Percentiles rank a stretch among this genome's conserved stretches.
These are phyloP conservation scores for Psammodynastes pulverulentus DNA, from an alignment of 2,113 vertebrate species.

Conservation along the genomic window DNA sequence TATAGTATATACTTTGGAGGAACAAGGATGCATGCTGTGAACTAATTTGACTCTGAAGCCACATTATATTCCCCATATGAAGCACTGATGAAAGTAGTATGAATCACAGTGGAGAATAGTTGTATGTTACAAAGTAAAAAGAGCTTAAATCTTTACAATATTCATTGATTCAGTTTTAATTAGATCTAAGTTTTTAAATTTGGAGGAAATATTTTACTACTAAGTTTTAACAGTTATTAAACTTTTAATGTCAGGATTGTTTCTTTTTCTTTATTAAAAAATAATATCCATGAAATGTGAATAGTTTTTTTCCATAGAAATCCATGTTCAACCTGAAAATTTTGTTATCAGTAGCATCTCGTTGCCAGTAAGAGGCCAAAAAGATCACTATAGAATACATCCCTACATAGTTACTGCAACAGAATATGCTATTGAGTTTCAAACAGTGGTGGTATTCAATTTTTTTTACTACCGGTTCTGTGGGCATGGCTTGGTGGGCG, in stretches of 20 bases:
- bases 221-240: neutral
- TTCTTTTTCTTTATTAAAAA: neutral
- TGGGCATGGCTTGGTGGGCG: no score
- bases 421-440: neutral
- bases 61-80: neutral
- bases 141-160: neutral
- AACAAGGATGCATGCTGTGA: neutral
- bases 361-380: neutral
- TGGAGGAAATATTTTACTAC: neutral
- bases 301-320: neutral
- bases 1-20: neutral
- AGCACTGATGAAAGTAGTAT: neutral
- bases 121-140: neutral
- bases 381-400: neutral
- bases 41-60: neutral
- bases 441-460: no score
- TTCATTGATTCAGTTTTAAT: neutral
- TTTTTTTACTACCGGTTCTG: no score
- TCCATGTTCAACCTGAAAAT: neutral
- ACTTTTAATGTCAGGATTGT: neutral
- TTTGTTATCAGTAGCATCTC: neutral
- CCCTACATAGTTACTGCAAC: neutral
- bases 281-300: neutral
- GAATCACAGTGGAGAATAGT: neutral
- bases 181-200: neutral